Percentiles rank a stretch among this genome's conserved stretches.
Evolutionary conservation across 2,888 invertebrate genomes (phyloP).

Genomic region (Villa cingulata): DNA sequence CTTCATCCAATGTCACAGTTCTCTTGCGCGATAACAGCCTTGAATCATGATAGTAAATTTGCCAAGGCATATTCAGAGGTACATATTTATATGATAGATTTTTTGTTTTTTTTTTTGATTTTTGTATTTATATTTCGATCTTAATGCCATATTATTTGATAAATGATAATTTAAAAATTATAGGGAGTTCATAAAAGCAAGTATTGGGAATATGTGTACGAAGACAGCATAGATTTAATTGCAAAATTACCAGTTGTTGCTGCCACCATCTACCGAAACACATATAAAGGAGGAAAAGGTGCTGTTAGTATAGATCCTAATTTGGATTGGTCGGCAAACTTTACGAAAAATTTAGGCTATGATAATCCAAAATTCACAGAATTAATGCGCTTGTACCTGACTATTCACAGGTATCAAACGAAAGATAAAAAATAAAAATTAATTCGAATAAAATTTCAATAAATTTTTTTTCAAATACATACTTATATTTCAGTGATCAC

Average conservation of each 20-base stretch:
- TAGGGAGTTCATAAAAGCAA: constrained; percentile 55
- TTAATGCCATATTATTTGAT: too few species aligned
- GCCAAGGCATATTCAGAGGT: constrained; percentile 55
- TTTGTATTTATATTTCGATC: not conserved
- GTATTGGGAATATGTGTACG: constrained; percentile 68
- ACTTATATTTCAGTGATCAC: constrained; percentile 51
- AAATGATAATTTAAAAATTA: constrained; percentile 18
- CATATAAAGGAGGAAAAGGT: constrained; percentile 51
- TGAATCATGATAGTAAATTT: constrained; percentile 74
- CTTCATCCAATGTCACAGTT: constrained; percentile 83
- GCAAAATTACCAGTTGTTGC: constrained; percentile 78
- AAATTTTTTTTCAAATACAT: not conserved
- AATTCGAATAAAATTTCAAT: not conserved
- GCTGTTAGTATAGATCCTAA: constrained; percentile 61
- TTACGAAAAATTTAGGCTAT: constrained; percentile 67
- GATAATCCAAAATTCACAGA: constrained; percentile 60
- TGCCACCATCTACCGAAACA: constrained; percentile 72
- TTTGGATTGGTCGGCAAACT: constrained; percentile 78
- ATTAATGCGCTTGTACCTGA: constrained; percentile 71
- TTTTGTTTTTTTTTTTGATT: not conserved
- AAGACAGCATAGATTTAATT: constrained; percentile 77
- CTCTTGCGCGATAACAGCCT: constrained; percentile 62
- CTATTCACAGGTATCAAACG: constrained; percentile 54
- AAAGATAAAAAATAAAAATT: not conserved
- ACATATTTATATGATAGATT: not conserved